Evolutionary conservation across 2,113 vertebrate genomes (phyloP).

Genomic region (Sander lucioperca): DNA sequence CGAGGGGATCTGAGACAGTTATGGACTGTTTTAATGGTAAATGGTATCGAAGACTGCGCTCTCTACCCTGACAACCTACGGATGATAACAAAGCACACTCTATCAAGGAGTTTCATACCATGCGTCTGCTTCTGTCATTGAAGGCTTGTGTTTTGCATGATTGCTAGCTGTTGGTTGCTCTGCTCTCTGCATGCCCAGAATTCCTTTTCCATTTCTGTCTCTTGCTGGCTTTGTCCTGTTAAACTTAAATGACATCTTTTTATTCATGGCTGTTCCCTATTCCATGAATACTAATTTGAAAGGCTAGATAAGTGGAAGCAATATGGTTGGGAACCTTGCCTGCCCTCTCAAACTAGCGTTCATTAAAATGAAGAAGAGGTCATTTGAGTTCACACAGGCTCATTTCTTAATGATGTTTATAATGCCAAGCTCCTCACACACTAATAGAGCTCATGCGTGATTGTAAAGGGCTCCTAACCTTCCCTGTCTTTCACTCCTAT

Average conservation of each 20-base stretch:
- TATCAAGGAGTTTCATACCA: slow-evolving; percentile 55
- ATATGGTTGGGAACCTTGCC: slow-evolving; percentile 76
- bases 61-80: slow-evolving; percentile 60
- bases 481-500: slow-evolving; percentile 92
- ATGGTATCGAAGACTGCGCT: slow-evolving; percentile 72
- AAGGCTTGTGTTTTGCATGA: slow-evolving; percentile 76
- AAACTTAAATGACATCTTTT: slow-evolving; percentile 83
- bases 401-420: slow-evolving; percentile 83
- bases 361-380: slow-evolving; percentile 82
- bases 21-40: slow-evolving; percentile 80
- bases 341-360: slow-evolving; percentile 81
- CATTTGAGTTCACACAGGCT: slow-evolving; percentile 76
- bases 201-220: slow-evolving; percentile 49
- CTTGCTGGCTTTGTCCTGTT: slow-evolving; percentile 73
- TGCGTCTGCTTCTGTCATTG: slow-evolving; percentile 59
- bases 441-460: slow-evolving; percentile 81
- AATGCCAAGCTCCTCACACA: slow-evolving; percentile 80
- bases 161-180: slow-evolving; percentile 64
- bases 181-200: slow-evolving; percentile 70
- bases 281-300: slow-evolving; percentile 82
- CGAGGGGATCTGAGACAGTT: slow-evolving; percentile 74
- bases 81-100: slow-evolving; percentile 68
- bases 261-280: slow-evolving; percentile 77
- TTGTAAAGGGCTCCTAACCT: slow-evolving; percentile 86
- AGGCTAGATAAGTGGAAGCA: slow-evolving; percentile 79